phyloP scores from a whole-genome alignment of 2,113 vertebrate species.

The Saguinus midas region DNA sequence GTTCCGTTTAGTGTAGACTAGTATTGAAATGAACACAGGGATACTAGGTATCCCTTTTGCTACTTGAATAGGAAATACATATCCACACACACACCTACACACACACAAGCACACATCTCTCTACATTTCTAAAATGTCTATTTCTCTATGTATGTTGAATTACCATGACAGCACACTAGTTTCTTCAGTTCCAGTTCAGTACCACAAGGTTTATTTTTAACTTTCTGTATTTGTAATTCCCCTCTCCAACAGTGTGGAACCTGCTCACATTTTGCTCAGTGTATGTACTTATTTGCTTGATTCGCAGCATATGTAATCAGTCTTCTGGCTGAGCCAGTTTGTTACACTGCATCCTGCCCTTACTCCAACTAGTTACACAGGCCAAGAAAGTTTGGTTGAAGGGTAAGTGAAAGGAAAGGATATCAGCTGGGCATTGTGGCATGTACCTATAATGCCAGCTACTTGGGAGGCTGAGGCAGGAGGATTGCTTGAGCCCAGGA shows the following conservation, averaged over 20 bases:
- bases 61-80: not conserved
- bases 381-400: not conserved
- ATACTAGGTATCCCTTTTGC: not conserved
- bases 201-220: not conserved
- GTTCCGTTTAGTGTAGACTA: not conserved
- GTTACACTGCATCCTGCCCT: not conserved
- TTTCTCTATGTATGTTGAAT: not conserved
- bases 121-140: not conserved
- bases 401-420: not conserved
- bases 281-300: not conserved
- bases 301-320: not conserved
- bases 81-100: not conserved
- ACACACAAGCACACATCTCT: not conserved
- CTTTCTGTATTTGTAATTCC: slow-evolving; percentile 12
- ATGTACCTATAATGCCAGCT: too few species aligned
- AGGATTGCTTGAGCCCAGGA: too few species aligned
- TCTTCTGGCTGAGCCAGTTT: not conserved
- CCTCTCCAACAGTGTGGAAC: not conserved
- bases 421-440: not conserved
- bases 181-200: slow-evolving; percentile 8
- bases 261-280: not conserved
- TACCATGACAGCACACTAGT: not conserved
- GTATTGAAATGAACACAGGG: not conserved
- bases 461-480: too few species aligned
- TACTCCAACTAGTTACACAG: not conserved